Evolutionary conservation across 2,113 vertebrate species (phyloP).

Genomic region (Hippopotamus amphibius): DNA sequence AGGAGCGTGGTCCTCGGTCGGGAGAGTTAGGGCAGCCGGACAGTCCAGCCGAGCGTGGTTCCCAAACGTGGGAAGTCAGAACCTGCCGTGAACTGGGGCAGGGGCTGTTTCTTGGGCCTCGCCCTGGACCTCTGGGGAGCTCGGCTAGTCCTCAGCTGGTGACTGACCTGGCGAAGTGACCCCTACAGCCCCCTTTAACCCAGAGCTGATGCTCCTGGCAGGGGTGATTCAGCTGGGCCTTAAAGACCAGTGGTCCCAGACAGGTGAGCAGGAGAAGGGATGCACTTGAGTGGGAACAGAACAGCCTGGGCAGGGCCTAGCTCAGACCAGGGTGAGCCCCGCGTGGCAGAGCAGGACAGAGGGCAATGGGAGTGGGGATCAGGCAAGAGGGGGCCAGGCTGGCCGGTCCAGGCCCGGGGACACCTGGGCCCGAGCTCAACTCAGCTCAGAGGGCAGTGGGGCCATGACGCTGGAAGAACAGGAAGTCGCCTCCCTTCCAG

Average conservation of each 20-base stretch:
- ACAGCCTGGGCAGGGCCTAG: neutral
- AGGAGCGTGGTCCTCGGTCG: accelerated
- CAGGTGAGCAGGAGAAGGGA: accelerated
- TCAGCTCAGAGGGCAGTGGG: neutral
- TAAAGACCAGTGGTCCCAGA: too few species aligned
- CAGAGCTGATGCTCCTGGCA: accelerated
- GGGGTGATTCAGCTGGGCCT: accelerated
- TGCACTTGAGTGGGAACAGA: neutral
- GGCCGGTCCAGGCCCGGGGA: neutral
- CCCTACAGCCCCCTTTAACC: too few species aligned
- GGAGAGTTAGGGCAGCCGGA: accelerated
- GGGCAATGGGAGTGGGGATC: accelerated
- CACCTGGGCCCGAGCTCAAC: neutral
- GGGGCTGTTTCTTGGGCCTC: accelerated
- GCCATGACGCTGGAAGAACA: accelerated
- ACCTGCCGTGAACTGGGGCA: neutral
- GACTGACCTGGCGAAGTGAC: accelerated
- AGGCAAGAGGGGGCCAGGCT: accelerated
- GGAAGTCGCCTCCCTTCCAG: neutral
- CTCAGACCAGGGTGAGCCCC: accelerated
- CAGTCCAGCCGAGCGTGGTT: accelerated
- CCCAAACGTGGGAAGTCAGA: accelerated
- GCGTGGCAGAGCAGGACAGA: accelerated
- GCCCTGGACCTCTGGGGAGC: neutral
- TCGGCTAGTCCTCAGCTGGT: neutral